A percentile compares a stretch with the other conserved stretches of the same genome.
Evolutionary conservation across 2,797 vertebrate genomes (phyloP).

Genomic region (Sitta carolinensis): DNA sequence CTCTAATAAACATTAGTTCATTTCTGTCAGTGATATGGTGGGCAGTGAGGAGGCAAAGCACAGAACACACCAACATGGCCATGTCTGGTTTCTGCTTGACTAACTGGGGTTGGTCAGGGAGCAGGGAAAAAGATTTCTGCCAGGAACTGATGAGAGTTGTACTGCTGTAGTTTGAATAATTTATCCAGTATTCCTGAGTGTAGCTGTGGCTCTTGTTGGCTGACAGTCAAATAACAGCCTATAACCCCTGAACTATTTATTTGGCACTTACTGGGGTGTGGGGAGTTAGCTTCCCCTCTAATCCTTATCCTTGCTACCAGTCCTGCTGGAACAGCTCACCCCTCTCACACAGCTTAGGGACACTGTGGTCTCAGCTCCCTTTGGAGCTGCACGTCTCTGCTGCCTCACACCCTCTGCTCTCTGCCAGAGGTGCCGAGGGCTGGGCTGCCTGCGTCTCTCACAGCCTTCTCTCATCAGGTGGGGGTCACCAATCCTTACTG

Average conservation of each 20-base stretch:
- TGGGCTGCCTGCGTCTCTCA: neutral
- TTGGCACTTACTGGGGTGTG: neutral
- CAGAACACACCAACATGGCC: neutral
- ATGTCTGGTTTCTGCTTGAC: neutral
- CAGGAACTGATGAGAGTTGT: neutral
- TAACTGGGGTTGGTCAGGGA: neutral
- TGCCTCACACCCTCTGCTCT: accelerated
- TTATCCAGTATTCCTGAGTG: neutral
- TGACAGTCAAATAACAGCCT: neutral
- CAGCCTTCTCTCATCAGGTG: neutral
- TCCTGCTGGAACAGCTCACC: neutral
- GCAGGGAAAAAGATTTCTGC: neutral
- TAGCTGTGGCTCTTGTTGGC: neutral
- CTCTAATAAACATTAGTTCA: neutral
- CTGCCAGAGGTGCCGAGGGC: neutral
- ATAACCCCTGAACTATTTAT: neutral
- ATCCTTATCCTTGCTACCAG: neutral
- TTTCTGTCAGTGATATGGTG: neutral
- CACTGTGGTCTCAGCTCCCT: neutral
- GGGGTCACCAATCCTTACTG: neutral
- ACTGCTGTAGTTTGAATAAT: constrained; percentile 23
- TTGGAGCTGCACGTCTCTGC: neutral
- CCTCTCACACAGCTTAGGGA: neutral
- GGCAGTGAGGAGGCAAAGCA: neutral
- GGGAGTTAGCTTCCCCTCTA: neutral